phyloP scores from a whole-genome alignment of 2,797 vertebrate species.

The Vespertilio murinus region DNA sequence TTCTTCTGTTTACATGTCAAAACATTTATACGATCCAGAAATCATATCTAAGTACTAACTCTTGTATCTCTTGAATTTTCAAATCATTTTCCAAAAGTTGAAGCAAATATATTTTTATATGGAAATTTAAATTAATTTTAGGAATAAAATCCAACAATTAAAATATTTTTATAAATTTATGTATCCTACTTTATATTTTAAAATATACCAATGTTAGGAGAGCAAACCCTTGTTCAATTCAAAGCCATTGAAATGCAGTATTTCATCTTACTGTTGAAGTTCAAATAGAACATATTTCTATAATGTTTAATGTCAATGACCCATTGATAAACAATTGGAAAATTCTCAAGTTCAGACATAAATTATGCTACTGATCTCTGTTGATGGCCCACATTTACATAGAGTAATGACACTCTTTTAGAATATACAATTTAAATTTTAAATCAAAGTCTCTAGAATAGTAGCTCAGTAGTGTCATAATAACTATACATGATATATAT shows the following conservation, averaged over 20 bases:
- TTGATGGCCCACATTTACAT: background rate
- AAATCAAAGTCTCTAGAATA: background rate
- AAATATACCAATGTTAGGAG: background rate
- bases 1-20: background rate
- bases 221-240: background rate
- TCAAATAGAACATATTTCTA: background rate
- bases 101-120: background rate
- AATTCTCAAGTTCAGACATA: background rate
- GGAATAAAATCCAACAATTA: background rate
- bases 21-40: background rate
- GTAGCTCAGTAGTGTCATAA: background rate
- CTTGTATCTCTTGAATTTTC: background rate
- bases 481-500: background rate
- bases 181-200: background rate
- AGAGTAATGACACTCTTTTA: background rate
- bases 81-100: conserved; percentile 1
- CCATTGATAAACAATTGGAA: background rate
- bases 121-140: background rate
- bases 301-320: background rate
- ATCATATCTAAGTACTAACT: background rate
- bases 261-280: background rate
- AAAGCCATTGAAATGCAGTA: background rate
- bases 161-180: background rate
- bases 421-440: conserved; percentile 42
- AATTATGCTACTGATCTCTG: background rate